Evolutionary conservation across 1,140 invertebrate genomes (phyloP).

Genomic region (Orius laevigatus): DNA sequence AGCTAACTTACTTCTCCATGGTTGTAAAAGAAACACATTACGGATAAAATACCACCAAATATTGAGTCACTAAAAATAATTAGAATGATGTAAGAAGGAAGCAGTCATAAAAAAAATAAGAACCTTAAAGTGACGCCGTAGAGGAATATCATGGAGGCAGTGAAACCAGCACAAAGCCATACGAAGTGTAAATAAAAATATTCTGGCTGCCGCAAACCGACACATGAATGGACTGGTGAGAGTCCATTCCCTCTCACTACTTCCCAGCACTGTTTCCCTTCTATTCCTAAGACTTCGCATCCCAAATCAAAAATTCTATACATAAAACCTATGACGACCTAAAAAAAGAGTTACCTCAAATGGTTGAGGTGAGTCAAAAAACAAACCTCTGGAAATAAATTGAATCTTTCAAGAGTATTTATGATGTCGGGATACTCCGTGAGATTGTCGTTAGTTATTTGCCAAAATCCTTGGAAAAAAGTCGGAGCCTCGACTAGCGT

Average conservation of each 20-base stretch:
- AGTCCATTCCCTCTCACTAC: slow-evolving; percentile 45
- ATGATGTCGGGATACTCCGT: slow-evolving; percentile 66
- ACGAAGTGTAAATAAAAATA: slow-evolving; percentile 58
- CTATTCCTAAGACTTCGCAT: slow-evolving; percentile 21
- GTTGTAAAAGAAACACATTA: slow-evolving; percentile 57
- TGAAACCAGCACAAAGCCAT: slow-evolving; percentile 46
- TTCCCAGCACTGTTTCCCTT: slow-evolving; percentile 36
- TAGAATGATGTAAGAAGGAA: not conserved
- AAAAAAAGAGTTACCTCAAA: too few species aligned
- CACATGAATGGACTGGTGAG: slow-evolving; percentile 52
- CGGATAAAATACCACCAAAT: slow-evolving; percentile 48
- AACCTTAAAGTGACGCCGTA: slow-evolving; percentile 39
- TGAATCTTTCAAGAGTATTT: slow-evolving; percentile 66
- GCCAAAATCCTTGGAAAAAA: slow-evolving; percentile 41
- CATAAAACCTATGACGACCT: slow-evolving; percentile 39
- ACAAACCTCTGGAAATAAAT: slow-evolving; percentile 62
- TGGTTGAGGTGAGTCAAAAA: not conserved
- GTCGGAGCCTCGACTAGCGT: slow-evolving; percentile 49
- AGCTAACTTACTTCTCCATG: slow-evolving; percentile 43
- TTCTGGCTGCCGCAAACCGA: slow-evolving; percentile 54
- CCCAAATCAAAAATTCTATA: slow-evolving; percentile 35
- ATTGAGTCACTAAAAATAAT: slow-evolving; percentile 38
- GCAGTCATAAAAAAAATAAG: not conserved
- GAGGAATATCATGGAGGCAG: slow-evolving; percentile 42
- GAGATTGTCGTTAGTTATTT: slow-evolving; percentile 52